phyloP scores from a whole-genome alignment of 1,140 invertebrate genomes.

The Maniola jurtina region DNA sequence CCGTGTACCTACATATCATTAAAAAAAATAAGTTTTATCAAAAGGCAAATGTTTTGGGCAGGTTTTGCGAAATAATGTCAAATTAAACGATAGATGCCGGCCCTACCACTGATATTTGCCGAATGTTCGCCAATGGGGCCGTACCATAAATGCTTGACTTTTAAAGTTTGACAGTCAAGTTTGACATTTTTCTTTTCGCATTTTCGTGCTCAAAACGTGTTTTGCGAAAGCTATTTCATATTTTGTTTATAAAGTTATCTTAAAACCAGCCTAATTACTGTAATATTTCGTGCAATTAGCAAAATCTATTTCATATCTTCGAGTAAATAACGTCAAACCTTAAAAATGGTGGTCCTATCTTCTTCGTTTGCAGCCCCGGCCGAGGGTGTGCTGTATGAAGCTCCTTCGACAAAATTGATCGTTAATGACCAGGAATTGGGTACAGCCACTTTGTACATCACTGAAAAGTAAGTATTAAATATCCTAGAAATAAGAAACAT shows the following conservation, averaged over 20 bases:
- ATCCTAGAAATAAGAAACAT: not conserved
- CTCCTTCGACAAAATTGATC: constrained; percentile 58
- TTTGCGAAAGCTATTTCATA: constrained; percentile 1
- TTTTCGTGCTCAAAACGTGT: constrained; percentile 6
- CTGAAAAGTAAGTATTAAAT: constrained; percentile 54
- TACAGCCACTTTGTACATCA: constrained; percentile 68
- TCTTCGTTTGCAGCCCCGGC: constrained; percentile 60
- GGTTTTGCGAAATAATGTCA: no score
- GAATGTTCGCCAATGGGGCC: no score
- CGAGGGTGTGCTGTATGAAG: constrained; percentile 59
- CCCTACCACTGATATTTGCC: no score
- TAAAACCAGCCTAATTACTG: not conserved
- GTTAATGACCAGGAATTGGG: constrained; percentile 67
- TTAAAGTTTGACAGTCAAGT: no score
- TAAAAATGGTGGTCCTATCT: constrained; percentile 69
- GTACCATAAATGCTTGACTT: no score
- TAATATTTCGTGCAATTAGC: not conserved
- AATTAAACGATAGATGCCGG: no score
- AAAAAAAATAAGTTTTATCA: no score
- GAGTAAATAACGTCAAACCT: not conserved
- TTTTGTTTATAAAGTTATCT: not conserved
- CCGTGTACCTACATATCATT: no score
- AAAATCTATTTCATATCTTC: not conserved
- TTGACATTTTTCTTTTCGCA: constrained; percentile 4
- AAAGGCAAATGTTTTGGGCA: no score